Conservation (phyloP, 37 sponge, comb jelly and placozoan genomes). For the Crambe crambe region DNA sequence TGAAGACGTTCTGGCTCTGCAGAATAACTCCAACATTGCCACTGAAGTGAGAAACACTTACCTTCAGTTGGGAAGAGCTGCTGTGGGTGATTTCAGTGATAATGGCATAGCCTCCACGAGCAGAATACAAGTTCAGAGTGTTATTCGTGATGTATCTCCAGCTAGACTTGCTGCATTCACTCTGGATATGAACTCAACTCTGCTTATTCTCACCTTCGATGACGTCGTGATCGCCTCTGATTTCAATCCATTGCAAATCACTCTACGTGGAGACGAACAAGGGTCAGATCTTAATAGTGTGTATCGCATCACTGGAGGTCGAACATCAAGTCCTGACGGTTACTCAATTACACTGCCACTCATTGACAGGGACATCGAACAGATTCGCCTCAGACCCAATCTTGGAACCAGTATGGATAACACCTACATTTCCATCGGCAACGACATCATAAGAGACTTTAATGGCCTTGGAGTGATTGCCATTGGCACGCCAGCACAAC, state of each 20-base stretch:
- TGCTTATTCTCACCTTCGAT: conserved; percentile 78
- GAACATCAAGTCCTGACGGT: conserved; percentile 64
- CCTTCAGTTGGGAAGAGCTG: conserved; percentile 37
- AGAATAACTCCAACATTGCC: conserved; percentile 63
- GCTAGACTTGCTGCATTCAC: conserved; percentile 64
- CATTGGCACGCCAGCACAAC: conserved; percentile 46
- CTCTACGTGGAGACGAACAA: conserved; percentile 49
- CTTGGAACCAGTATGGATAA: conserved; percentile 73
- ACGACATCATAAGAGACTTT: conserved; percentile 54
- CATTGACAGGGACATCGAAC: conserved; percentile 59
- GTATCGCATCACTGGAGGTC: conserved; percentile 78
- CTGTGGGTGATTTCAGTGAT: conserved; percentile 67
- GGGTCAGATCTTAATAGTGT: conserved; percentile 33
- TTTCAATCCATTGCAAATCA: conserved; percentile 58
- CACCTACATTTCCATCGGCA: conserved; percentile 69
- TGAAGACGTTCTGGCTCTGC: conserved; percentile 73
- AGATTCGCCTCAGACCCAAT: conserved; percentile 60
- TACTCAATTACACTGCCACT: conserved; percentile 64
- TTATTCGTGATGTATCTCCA: conserved; percentile 47
- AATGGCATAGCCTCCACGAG: conserved; percentile 43
- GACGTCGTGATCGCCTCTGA: conserved; percentile 72
- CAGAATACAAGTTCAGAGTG: not conserved
- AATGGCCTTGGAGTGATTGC: conserved; percentile 63
- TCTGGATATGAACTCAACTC: conserved; percentile 78
- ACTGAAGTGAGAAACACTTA: conserved; percentile 52